These are phyloP conservation scores for Amphipyra berbera DNA, from an alignment of 2,888 invertebrate genomes.

Conservation along the genomic window DNA sequence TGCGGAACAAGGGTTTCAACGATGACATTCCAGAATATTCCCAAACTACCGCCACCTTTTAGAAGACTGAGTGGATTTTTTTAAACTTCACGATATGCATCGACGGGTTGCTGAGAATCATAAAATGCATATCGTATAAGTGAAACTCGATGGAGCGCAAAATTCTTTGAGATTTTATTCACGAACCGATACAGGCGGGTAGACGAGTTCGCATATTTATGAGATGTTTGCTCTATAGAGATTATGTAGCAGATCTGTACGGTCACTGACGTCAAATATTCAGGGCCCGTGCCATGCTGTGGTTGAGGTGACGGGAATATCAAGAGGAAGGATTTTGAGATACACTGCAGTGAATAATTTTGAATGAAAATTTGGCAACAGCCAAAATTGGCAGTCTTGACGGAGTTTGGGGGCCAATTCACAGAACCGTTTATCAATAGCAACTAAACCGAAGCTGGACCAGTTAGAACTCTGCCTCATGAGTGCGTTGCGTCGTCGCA, in stretches of 20 bases:
- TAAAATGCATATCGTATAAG: conserved; percentile 74
- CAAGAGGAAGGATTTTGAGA: conserved; percentile 40
- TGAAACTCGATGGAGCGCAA: conserved; percentile 73
- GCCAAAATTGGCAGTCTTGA: not conserved
- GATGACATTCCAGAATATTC: conserved; percentile 33
- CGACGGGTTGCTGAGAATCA: conserved; percentile 42
- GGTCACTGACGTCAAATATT: conserved; percentile 61
- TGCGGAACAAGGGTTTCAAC: conserved; percentile 42
- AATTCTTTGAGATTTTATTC: conserved; percentile 73
- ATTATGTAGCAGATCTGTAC: conserved; percentile 52
- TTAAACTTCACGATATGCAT: conserved; percentile 40
- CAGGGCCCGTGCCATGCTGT: conserved; percentile 38
- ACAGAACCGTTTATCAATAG: no score
- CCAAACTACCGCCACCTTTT: conserved; percentile 20
- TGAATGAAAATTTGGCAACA: conserved; percentile 8
- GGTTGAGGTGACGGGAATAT: conserved; percentile 51
- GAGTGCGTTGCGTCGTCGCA: no score
- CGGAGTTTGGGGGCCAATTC: no score
- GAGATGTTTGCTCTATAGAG: conserved; percentile 64
- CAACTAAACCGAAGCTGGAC: no score
- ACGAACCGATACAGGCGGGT: conserved; percentile 53
- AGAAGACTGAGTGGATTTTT: conserved; percentile 29
- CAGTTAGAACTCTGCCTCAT: no score
- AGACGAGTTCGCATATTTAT: conserved; percentile 67
- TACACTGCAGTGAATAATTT: conserved; percentile 39